These are phyloP conservation scores for Elachura formosa DNA, from an alignment of 2,113 vertebrate species.

Conservation along the genomic window DNA sequence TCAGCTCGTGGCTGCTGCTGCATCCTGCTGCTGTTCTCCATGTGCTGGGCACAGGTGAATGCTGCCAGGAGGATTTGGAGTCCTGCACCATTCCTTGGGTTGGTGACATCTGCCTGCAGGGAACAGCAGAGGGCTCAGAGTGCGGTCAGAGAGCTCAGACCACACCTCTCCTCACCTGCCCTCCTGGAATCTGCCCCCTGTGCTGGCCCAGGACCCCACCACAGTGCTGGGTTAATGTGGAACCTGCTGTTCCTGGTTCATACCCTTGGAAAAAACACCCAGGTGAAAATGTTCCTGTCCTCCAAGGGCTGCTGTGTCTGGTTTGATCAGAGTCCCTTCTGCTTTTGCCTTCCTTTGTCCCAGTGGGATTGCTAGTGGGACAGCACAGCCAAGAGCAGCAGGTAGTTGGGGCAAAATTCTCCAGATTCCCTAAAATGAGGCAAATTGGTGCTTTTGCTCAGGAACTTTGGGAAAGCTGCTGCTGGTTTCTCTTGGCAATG, in stretches of 20 bases:
- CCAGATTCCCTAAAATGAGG: neutral
- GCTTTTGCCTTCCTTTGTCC: neutral
- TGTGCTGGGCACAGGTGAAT: rapidly evolving
- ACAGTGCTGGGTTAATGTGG: neutral
- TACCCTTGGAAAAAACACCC: neutral
- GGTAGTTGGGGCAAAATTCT: neutral
- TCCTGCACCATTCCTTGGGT: rapidly evolving
- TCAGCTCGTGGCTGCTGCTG: neutral
- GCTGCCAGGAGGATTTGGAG: neutral
- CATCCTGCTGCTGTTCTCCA: rapidly evolving
- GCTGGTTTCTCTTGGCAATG: neutral
- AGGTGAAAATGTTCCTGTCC: neutral
- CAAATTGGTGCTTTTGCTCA: rapidly evolving
- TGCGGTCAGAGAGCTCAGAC: too few species aligned
- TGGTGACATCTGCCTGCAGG: neutral
- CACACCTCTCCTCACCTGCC: neutral
- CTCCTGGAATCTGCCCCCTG: neutral
- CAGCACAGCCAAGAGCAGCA: neutral
- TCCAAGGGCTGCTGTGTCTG: neutral
- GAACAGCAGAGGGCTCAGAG: neutral
- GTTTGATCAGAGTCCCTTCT: neutral
- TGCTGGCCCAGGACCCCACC: neutral
- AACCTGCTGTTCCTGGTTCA: neutral
- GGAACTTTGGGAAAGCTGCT: neutral
- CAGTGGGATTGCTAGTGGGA: neutral